Percentiles rank a stretch among this genome's conserved stretches.
Conservation (phyloP, 2,113 vertebrate genomes). For the Lycaon pictus region DNA sequence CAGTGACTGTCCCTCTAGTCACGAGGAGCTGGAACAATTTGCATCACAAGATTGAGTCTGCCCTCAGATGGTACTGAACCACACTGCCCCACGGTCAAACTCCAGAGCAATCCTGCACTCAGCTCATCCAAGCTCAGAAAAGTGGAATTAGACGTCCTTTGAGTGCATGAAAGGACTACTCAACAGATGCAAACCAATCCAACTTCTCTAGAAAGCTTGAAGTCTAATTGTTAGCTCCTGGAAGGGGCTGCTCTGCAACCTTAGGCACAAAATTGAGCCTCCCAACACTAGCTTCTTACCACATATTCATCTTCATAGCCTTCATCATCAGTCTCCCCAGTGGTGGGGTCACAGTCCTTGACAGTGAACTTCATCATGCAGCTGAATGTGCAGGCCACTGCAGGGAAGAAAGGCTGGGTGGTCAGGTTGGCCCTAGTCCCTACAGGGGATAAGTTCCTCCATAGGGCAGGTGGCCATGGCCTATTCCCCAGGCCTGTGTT, state of each 20-base stretch:
- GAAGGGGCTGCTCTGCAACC: not conserved
- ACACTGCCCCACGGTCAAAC: not conserved
- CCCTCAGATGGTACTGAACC: not conserved
- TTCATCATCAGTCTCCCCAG: conserved; percentile 88
- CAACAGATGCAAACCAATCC: not conserved
- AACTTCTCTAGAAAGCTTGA: not conserved
- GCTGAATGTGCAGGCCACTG: conserved; percentile 91
- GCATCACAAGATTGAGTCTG: not conserved
- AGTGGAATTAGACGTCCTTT: not conserved
- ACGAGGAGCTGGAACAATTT: not conserved
- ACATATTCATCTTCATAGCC: conserved; percentile 92
- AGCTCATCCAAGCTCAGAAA: not conserved
- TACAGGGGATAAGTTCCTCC: not conserved
- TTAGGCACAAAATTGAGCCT: not conserved
- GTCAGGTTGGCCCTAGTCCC: not conserved
- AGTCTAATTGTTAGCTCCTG: not conserved
- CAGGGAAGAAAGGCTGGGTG: not conserved
- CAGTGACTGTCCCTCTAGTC: not conserved
- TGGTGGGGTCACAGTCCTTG: conserved; percentile 91
- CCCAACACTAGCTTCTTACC: conserved; percentile 83
- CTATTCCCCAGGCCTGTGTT: not conserved
- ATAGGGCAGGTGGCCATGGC: not conserved
- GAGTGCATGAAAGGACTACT: not conserved
- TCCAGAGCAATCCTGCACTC: not conserved
- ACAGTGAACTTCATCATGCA: conserved; percentile 92